Evolutionary conservation across 2,888 invertebrate genomes (phyloP).

Genomic region (Arge pagana): DNA sequence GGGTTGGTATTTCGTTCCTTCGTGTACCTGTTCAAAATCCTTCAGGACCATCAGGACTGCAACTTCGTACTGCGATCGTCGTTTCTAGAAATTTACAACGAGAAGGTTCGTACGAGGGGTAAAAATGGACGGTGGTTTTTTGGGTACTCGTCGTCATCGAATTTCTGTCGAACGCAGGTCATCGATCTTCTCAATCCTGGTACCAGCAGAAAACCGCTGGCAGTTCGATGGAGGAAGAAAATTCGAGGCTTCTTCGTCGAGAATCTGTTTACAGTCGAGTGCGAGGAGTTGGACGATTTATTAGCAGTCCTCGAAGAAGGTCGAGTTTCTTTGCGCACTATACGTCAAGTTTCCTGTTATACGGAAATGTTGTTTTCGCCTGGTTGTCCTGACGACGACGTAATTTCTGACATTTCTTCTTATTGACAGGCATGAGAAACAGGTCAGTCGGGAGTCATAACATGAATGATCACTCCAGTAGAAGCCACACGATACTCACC

Average conservation of each 20-base stretch:
- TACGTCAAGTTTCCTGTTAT: neutral
- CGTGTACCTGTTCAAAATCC: slow-evolving; percentile 82
- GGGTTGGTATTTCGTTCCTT: slow-evolving; percentile 91
- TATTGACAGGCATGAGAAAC: slow-evolving; percentile 78
- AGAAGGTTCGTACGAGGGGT: slow-evolving; percentile 79
- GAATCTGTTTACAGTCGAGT: slow-evolving; percentile 93
- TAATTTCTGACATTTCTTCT: slow-evolving; percentile 1
- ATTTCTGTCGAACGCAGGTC: slow-evolving; percentile 69
- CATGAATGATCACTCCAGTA: slow-evolving; percentile 91
- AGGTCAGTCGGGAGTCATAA: slow-evolving; percentile 88
- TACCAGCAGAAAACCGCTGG: slow-evolving; percentile 77
- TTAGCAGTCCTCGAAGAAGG: slow-evolving; percentile 95
- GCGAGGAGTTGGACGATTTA: slow-evolving; percentile 89
- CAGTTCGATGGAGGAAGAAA: slow-evolving; percentile 94
- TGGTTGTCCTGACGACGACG: neutral
- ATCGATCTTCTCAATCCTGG: slow-evolving; percentile 92
- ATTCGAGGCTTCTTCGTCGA: slow-evolving; percentile 93
- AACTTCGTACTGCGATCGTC: slow-evolving; percentile 89
- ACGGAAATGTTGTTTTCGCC: neutral
- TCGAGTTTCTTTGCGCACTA: slow-evolving; percentile 48
- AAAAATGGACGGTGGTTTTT: neutral
- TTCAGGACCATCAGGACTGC: slow-evolving; percentile 75
- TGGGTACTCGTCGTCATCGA: slow-evolving; percentile 10
- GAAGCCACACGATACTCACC: slow-evolving; percentile 91
- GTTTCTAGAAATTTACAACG: slow-evolving; percentile 95